Percentiles rank a stretch among this genome's conserved stretches.
phyloP scores from a whole-genome alignment of 2,888 invertebrate species.

The Hydroisotoma schaefferi region DNA sequence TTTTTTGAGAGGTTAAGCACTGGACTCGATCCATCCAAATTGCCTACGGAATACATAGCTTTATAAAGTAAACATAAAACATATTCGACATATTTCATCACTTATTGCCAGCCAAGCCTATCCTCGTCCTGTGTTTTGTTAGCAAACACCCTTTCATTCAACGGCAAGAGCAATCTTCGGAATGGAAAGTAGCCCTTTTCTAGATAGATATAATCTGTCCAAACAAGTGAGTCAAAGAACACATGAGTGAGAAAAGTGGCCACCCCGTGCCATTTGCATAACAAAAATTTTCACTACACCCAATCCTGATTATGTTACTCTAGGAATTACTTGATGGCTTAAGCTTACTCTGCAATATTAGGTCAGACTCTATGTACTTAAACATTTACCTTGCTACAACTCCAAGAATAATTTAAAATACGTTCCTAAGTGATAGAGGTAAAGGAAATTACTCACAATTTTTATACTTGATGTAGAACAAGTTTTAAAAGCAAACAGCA shows the following conservation, averaged over 20 bases:
- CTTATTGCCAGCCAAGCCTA: constrained; percentile 7
- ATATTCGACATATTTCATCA: constrained; percentile 12
- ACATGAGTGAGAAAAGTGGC: neutral
- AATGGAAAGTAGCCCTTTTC: neutral
- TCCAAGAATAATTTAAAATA: no score
- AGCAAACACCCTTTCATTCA: constrained; percentile 5
- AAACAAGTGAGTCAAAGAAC: neutral
- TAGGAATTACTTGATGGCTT: no score
- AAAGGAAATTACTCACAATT: no score
- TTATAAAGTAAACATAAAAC: neutral
- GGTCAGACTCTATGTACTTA: no score
- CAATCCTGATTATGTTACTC: no score
- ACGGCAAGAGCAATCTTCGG: neutral
- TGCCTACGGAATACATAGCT: constrained; percentile 59
- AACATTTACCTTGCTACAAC: no score
- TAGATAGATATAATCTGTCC: constrained; percentile 2
- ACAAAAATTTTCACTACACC: no score
- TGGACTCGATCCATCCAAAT: constrained; percentile 86
- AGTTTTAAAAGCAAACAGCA: no score
- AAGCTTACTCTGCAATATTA: no score
- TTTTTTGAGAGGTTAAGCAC: constrained; percentile 87
- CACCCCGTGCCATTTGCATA: no score
- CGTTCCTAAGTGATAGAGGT: no score
- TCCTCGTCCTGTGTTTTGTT: constrained; percentile 11
- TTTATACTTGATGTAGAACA: no score